Evolutionary conservation across 2,888 invertebrate species (phyloP), one percentile per base, ranked within the genome.

Genomic region (Malthinus seriepunctatus): DNA sequence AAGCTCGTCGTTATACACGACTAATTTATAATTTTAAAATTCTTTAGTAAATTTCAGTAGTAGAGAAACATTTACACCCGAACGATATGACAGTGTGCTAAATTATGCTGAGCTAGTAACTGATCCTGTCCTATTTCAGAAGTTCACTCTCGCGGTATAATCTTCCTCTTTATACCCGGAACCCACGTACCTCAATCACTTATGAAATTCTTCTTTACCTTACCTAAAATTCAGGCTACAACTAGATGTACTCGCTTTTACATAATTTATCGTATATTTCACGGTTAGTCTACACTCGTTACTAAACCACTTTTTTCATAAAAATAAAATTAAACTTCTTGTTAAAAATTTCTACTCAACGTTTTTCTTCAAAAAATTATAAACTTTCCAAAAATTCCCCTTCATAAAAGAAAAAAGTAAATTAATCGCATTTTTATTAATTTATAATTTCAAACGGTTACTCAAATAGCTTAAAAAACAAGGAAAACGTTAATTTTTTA

Each of bases 41-140:
- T 66, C 64, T 60, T 65, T 62, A 66, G 67, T 69, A 69, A 69
- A 69, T 67, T 69, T 67, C 64, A 64, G 67, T 63, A 66, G 65
- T 64, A 54, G 65, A 65, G 66, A 67, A 66, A 68, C 66, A 68
- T 68, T 68, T 68, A 66, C 67, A 65, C 67, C 66, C 63, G 61
- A 58, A 62, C 65, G 66, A 69, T 69, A 67, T 67, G 66, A 69
- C 65, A 65, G 61, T 62, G 67, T 63, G 67, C 67, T 68, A 68
- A 68, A 68, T 68, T 67, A 68, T 66, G 67, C 65, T 67, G 68
- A 68, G 66, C 66, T 67, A 67, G 66, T 68, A 63, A 67, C 67
- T 67, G 68, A 68, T 66, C 67, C 66, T 62, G 64, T 65, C 65
- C 66, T 65, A 68, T 68, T 68, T 67, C 66, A 67, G 59, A 58